Base-by-base conservation (phyloP, 1,140 invertebrate genomes). In the Drosophila asahinai region DNA sequence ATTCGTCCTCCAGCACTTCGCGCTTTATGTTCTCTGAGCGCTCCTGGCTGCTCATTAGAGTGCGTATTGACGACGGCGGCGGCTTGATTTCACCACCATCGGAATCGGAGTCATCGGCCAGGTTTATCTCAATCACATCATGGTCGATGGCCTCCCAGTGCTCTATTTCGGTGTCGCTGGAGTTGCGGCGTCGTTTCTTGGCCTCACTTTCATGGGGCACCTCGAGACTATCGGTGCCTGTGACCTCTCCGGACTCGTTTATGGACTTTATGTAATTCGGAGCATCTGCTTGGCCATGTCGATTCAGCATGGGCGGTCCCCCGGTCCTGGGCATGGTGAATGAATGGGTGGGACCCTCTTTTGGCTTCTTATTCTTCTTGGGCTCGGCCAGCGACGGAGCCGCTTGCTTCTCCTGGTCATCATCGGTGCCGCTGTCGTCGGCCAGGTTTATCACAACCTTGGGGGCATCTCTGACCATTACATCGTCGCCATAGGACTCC, bases 1-100 rank as follows among this genome's bases (percentile, higher is more conserved):
- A 73, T 58, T 89, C 84, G 7, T 93, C 93, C 55, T 81, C 79
- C 59, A 93, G 60, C 6, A 93, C 81, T 60, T 93, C 89, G 0
- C 84, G 68, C 48, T 93, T 93, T 8, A 93, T 92, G 9, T 57
- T 54, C 2, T 61, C 62, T 0, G 76, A 82, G 2, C 86, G 80
- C 36, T 92, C 77, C 4, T 68, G 76, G n/a, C 77, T 66, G 36
- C 71, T 79, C 43, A 71, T 64, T 5, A 45, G 38, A 15, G 22
- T 38, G 1, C 12, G 33, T 6, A 8, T 22, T 14, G 14, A 1
- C 5, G 11, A 15, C 14, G 47, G 25, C 14, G 47, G 25, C 30
- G 4, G 3, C 6, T 8, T 22, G 2, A 0, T 17, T 3, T 43
- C 33, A 22, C 9, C 11, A 36, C 3, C 11, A 36, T 36, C 33